Evolutionary conservation across 1,140 invertebrate genomes (phyloP).

Genomic region (Diorhabda elongata): DNA sequence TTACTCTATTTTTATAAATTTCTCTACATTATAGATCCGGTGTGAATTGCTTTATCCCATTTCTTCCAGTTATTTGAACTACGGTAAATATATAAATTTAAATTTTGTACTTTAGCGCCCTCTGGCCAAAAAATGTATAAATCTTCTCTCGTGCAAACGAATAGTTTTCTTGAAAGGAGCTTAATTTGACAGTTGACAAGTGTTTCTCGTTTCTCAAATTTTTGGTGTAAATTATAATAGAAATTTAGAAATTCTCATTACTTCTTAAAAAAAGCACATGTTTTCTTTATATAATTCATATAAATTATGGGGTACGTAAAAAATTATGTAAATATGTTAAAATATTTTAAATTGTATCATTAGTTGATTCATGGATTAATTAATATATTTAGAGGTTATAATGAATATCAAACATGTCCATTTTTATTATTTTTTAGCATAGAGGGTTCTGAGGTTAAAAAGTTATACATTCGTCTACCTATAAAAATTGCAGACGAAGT

Average conservation of each 20-base stretch:
- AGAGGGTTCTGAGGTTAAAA: slow-evolving; percentile 1
- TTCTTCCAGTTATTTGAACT: not conserved
- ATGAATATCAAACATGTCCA: not conserved
- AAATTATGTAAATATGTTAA: not conserved
- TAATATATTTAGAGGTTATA: not conserved
- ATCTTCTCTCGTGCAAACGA: not conserved
- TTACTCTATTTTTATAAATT: not conserved
- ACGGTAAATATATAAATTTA: not conserved
- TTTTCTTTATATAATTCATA: not conserved
- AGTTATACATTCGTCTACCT: slow-evolving; percentile 15
- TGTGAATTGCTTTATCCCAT: not conserved
- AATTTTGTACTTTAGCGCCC: not conserved
- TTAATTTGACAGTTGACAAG: not conserved
- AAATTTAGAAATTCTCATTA: too few species aligned
- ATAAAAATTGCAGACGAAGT: slow-evolving; percentile 11
- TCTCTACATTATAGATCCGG: not conserved
- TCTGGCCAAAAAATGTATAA: not conserved
- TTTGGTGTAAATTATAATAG: too few species aligned
- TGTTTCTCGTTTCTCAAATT: too few species aligned
- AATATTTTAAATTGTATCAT: not conserved
- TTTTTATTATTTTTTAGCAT: slow-evolving; percentile 5
- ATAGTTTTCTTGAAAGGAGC: not conserved
- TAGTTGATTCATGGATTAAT: not conserved
- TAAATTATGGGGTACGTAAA: slow-evolving; percentile 6
- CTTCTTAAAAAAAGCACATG: slow-evolving; percentile 4